Evolutionary conservation across 2,113 vertebrate species (phyloP), one percentile per base, ranked within the genome.

Genomic region (Caranx melampygus): DNA sequence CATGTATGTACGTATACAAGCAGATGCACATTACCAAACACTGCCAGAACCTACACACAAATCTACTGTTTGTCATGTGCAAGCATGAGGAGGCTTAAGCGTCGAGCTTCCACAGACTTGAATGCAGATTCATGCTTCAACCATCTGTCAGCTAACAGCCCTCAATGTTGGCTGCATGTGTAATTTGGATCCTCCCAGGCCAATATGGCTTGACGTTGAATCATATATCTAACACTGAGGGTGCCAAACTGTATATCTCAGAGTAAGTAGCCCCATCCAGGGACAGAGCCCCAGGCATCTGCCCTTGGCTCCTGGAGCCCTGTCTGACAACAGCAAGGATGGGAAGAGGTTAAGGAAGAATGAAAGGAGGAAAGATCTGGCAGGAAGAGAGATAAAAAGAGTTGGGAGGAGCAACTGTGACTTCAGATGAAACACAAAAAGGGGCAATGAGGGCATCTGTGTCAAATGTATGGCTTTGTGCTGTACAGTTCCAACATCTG

Each of bases 101-200:
- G 77, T 63, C 6, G 1, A 80, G 81, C 81, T 54, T 68, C 65
- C 21, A 37, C 81, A 78, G 85, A 78, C 85, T 87, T 81, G 83
- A 86, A 90, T 90, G 84, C 81, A 87, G 86, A 86, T 89, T 86
- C 51, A 66, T 58, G 61, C 58, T 75, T 71, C 87, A 73, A 60
- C 91, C 89, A 92, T 93, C 89, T 93, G 90, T 83, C 76, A 55
- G 78, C 75, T 78, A 79, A 89, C 85, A 73, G 77, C 52, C 40
- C 75, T 84, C 67, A 15, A 18, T 83, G 88, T 84, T 75, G 71
- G 84, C 78, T 68, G 71, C 72, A 40, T 80, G 83, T 84, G 60
- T 82, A 78, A 82, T 81, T 71, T 82, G 78, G 85, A 82, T 57
- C 13, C 54, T 84, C 16, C 20, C 73, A 72, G 57, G 21, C 78